Evolutionary conservation across 2,797 vertebrate genomes (phyloP).

Genomic region (Australoheros facetus): DNA sequence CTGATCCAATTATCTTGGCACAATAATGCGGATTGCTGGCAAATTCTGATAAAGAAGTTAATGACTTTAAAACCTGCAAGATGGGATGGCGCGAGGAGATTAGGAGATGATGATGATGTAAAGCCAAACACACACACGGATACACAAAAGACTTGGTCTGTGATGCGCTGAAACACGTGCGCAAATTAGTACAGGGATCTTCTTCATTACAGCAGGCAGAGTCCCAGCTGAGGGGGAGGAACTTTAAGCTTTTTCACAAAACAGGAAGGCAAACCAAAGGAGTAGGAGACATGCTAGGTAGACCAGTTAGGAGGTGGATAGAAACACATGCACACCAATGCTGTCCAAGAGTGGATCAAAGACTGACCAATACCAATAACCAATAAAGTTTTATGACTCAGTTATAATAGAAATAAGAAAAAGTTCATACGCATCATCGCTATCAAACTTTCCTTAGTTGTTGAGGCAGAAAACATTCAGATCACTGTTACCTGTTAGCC

Average conservation of each 20-base stretch:
- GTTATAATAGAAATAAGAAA: neutral
- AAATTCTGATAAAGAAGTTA: conserved; percentile 56
- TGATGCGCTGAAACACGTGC: conserved; percentile 12
- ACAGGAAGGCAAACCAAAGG: conserved; percentile 17
- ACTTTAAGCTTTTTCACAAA: conserved; percentile 33
- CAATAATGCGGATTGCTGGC: conserved; percentile 44
- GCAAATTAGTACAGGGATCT: conserved; percentile 15
- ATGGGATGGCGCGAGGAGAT: conserved; percentile 41
- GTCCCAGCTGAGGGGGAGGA: conserved; percentile 63
- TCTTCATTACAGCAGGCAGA: conserved; percentile 41
- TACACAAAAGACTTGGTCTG: conserved; percentile 25
- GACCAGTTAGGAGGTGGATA: conserved; percentile 51
- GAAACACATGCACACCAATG: neutral
- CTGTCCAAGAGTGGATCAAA: neutral
- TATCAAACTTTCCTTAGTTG: neutral
- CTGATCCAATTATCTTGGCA: conserved; percentile 55
- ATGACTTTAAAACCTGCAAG: conserved; percentile 54
- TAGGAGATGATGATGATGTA: conserved; percentile 36
- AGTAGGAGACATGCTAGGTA: conserved; percentile 38
- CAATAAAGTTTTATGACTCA: neutral
- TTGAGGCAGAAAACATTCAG: neutral
- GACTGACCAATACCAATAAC: neutral
- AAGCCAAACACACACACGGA: conserved; percentile 29
- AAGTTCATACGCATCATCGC: neutral
- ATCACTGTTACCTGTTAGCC: too few relatives aligned